phyloP scores from a whole-genome alignment of 1,140 invertebrate genomes.

The Drosophila insularis region DNA sequence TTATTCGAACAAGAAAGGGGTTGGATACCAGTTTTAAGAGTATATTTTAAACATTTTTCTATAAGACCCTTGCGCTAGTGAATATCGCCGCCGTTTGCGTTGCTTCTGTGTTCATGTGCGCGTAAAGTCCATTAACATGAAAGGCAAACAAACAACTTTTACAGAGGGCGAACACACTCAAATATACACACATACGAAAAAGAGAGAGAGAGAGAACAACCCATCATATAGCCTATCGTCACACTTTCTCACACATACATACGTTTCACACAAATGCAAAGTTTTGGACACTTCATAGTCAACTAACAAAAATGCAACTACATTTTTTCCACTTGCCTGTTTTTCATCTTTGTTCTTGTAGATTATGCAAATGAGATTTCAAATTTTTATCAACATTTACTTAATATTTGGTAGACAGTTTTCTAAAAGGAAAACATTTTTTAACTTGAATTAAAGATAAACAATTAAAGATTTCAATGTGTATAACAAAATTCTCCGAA shows the following conservation, averaged over 20 bases:
- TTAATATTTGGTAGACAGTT: too few species aligned
- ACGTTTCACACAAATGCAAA: neutral
- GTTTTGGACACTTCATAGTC: constrained; percentile 73
- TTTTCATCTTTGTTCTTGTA: neutral
- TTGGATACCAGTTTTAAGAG: neutral
- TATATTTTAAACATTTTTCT: constrained; percentile 29
- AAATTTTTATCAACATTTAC: too few species aligned
- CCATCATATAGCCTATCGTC: neutral
- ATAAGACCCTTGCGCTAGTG: constrained; percentile 29
- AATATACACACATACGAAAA: neutral
- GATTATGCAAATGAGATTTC: too few species aligned
- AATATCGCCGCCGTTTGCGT: constrained; percentile 24
- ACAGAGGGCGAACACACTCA: constrained; percentile 17
- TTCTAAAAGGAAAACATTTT: too few species aligned
- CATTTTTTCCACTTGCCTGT: neutral
- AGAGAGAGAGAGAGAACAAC: neutral
- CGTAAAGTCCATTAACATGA: constrained; percentile 78
- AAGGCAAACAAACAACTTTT: constrained; percentile 69
- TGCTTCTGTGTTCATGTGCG: constrained; percentile 52
- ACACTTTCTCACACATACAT: constrained; percentile 28
- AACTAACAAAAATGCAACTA: constrained; percentile 24
- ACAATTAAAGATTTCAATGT: too few species aligned
- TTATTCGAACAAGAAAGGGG: neutral
- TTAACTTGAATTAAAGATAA: too few species aligned
- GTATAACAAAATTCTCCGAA: constrained; percentile 40